Percentiles rank a stretch among this genome's conserved stretches.
Conservation (phyloP, 2,888 invertebrate genomes). For the Morpho helenor region DNA sequence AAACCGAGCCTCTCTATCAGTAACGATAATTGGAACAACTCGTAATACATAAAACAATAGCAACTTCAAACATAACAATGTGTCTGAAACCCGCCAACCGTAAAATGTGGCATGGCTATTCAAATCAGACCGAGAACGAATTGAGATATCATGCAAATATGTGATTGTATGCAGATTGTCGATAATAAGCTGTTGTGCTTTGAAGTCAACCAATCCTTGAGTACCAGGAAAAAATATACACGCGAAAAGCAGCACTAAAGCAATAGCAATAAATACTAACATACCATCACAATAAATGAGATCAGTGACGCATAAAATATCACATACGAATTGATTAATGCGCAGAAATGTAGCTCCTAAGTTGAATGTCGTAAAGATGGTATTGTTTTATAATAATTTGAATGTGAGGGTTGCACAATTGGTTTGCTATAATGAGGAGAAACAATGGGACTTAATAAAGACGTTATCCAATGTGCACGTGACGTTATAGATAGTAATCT, state of each 20-base stretch:
- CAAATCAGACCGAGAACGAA: constrained; percentile 64
- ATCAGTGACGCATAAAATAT: constrained; percentile 7
- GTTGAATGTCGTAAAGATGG: constrained; percentile 10
- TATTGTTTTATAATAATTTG: constrained; percentile 10
- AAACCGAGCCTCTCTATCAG: not conserved
- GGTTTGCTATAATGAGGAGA: constrained; percentile 68
- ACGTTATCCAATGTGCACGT: constrained; percentile 46
- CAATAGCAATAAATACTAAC: constrained; percentile 1
- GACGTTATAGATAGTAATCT: constrained; percentile 29
- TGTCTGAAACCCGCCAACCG: constrained; percentile 36
- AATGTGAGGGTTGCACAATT: constrained; percentile 43
- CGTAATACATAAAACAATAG: constrained; percentile 21
- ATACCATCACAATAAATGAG: constrained; percentile 3
- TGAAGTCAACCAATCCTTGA: constrained; percentile 45
- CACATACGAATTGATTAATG: not conserved
- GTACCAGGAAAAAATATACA: constrained; percentile 6
- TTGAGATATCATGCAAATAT: constrained; percentile 78
- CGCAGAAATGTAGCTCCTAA: constrained; percentile 12
- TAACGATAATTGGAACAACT: constrained; percentile 8
- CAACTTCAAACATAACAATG: constrained; percentile 13
- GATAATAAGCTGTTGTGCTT: constrained; percentile 61
- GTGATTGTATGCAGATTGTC: constrained; percentile 75
- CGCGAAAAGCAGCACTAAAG: constrained; percentile 15
- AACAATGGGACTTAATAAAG: constrained; percentile 74
- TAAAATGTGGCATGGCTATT: constrained; percentile 47